Evolutionary conservation across 2,113 vertebrate genomes (phyloP), one percentile per base, ranked within the genome.

Genomic region (Dendrocopos noguchii): DNA sequence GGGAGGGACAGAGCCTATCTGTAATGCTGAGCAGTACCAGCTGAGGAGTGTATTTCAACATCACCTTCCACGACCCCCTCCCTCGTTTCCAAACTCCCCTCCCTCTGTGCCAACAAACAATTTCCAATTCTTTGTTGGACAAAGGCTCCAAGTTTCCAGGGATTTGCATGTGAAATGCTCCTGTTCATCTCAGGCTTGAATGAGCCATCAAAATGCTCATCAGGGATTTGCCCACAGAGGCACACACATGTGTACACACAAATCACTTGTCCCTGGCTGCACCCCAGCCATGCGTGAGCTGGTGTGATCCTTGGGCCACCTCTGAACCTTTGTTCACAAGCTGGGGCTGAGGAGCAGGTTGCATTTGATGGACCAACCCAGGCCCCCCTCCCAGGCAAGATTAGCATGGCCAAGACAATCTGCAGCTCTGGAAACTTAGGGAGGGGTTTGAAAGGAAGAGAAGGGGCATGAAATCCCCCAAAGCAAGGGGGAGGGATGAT

Each of bases 161-260:
- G 94, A 94, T 96, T 95, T 95, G 84, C 95, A 65, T 94, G 90
- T 9, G 36, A 86, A 91, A 92, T 59, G 74, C 12, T 90, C 27
- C 42, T 0, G 60, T 72, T 92, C 80, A 25, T 73, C 77, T 78
- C 90, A 20, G 84, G 81, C 91, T 81, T 76, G 72, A 83, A 52
- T 7, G 84, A 94, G 79, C 83, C 68, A 13, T 77, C 81, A 44
- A 31, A 83, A 46, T n/a, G 24, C 56, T 80, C 64, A 6, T 68
- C 60, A 2, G 73, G 60, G 65, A 34, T 83, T 55, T 18, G 28
- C 50, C 46, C 16, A 12, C 42, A 5, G 63, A 64, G 27, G 9
- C 39, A 22, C 71, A 79, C 50, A 8, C 24, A 5, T 4, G 56
- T 36, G 57, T 13, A 7, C 78, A 9, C 87, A 4, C 56, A 17